These are phyloP conservation scores for Drosophila eohydei DNA, from an alignment of 2,888 invertebrate genomes.

Conservation along the genomic window DNA sequence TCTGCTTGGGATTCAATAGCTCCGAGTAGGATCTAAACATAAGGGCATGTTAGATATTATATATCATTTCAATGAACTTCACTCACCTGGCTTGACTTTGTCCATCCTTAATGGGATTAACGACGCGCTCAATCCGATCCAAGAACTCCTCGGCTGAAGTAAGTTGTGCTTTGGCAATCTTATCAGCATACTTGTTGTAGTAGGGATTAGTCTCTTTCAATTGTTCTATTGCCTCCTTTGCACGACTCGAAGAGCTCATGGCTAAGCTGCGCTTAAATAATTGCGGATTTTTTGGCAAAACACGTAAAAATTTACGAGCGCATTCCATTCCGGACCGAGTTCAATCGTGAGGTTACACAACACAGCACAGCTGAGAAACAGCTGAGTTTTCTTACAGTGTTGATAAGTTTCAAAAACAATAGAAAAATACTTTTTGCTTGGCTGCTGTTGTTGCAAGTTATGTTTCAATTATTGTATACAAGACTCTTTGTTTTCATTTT, in stretches of 20 bases:
- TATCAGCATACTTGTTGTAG: constrained; percentile 92
- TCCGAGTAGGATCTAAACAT: constrained; percentile 87
- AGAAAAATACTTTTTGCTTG: background rate
- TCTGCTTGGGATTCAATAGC: constrained; percentile 88
- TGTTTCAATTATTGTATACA: background rate
- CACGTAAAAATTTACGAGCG: constrained; percentile 50
- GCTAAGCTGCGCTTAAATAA: constrained; percentile 70
- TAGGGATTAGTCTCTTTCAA: constrained; percentile 89
- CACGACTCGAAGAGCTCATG: constrained; percentile 84
- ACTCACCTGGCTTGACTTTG: constrained; percentile 78
- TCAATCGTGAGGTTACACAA: constrained; percentile 56
- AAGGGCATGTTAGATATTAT: background rate
- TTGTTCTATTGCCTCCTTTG: constrained; percentile 86
- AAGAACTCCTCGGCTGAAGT: constrained; percentile 91
- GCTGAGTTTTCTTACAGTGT: constrained; percentile 17
- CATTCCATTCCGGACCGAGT: constrained; percentile 60
- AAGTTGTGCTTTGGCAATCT: constrained; percentile 90
- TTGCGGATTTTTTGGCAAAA: constrained; percentile 40
- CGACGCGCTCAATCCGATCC: constrained; percentile 86
- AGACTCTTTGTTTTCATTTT: background rate
- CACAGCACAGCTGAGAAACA: constrained; percentile 35
- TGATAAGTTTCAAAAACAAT: background rate
- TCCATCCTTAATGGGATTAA: constrained; percentile 80
- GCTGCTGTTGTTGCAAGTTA: background rate
- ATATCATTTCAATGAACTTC: background rate